Evolutionary conservation across 2,797 vertebrate species (phyloP).

Genomic region (Taeniopygia guttata): DNA sequence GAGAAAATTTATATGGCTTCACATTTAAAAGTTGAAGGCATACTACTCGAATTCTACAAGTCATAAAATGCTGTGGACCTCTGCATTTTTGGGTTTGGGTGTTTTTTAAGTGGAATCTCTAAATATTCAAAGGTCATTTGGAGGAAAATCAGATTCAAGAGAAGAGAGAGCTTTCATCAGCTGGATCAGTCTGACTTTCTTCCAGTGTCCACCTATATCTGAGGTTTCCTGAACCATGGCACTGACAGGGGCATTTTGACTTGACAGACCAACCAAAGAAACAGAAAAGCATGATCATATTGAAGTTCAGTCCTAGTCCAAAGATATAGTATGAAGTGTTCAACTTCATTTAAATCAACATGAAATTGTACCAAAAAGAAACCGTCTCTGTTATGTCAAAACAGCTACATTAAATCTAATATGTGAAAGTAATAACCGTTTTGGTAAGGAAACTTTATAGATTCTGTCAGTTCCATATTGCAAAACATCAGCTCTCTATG

Average conservation of each 20-base stretch:
- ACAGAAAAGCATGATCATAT: neutral
- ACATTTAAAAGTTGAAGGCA: neutral
- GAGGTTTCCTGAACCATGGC: neutral
- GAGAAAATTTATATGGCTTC: neutral
- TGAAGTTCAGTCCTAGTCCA: neutral
- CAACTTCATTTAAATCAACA: neutral
- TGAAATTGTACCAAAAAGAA: neutral
- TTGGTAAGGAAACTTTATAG: neutral
- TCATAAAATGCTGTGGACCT: neutral
- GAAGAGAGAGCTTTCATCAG: neutral
- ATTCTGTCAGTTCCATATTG: neutral
- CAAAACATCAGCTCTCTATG: neutral
- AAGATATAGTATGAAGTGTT: neutral
- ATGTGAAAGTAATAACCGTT: slow-evolving; percentile 14
- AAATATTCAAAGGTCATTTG: neutral
- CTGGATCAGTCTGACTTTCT: neutral
- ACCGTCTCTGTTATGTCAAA: neutral
- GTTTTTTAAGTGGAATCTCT: neutral
- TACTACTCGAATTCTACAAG: neutral
- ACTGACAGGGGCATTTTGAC: neutral
- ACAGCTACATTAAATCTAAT: neutral
- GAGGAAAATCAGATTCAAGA: neutral
- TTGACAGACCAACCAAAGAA: neutral
- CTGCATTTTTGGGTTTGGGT: neutral
- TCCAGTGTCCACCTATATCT: neutral